Evolutionary conservation across 1,140 invertebrate genomes (phyloP), one percentile per base, ranked within the genome.

Genomic region (Apis dorsata): DNA sequence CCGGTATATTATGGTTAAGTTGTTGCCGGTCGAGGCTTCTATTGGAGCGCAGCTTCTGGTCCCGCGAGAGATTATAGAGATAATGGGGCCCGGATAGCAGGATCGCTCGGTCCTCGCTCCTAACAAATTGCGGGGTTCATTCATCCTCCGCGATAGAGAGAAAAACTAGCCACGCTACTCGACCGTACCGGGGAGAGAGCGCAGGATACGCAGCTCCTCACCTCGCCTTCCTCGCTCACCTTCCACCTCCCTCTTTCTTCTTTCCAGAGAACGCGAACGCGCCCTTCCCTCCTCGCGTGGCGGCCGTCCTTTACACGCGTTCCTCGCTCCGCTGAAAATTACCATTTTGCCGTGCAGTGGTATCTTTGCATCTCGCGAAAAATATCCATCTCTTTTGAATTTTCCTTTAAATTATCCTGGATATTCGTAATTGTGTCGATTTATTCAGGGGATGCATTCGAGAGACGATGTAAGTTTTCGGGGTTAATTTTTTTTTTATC

Each of bases 91-190:
- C 75, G 88, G 88, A 89, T 90, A 91, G 87, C 79, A 73, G 79
- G 72, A 74, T 73, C 77, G 71, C 81, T 86, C 89, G 89, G 89
- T 92, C 91, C 86, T 92, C 92, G 92, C 91, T 92, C 90, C 90
- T 93, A 93, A 93, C 91, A 92, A 94, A 94, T 94, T 94, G 90
- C 91, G 87, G 92, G 92, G 93, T 94, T 94, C 93, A 93, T 94
- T 94, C 93, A 94, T 94, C 92, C 92, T 92, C 91, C 90, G 81
- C 84, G 90, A 92, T 92, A 91, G 81, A 91, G 84, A 62, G 90
- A 93, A 93, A 93, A 93, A 93, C 93, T 93, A 93, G 93, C 91
- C 90, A 85, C 87, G 88, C 92, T 86, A 88, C 89, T 91, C 69
- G 44, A 44, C 69, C 74, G 53, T 53, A 53, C 28, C 34, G 34